Conservation (phyloP, 2,113 vertebrate species). For the Macroglossus sobrinus region DNA sequence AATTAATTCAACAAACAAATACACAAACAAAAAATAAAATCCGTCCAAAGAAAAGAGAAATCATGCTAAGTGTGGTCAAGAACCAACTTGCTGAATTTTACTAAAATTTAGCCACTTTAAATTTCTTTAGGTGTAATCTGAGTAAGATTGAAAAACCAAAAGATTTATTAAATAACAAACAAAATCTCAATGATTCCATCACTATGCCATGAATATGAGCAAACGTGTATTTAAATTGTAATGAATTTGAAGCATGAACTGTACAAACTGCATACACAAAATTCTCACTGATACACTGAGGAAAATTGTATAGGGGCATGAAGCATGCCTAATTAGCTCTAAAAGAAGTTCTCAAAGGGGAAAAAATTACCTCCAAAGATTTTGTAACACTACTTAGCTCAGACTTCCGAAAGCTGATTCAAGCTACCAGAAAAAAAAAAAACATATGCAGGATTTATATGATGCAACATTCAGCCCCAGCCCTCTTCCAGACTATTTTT, state of each 20-base stretch:
- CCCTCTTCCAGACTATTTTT: background rate
- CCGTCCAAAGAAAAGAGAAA: background rate
- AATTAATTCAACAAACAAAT: background rate
- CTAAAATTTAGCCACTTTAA: conserved; percentile 20
- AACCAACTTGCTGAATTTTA: background rate
- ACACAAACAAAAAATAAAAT: background rate
- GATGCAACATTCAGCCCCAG: background rate
- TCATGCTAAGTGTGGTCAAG: background rate
- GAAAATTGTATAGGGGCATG: background rate
- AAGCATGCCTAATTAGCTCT: background rate
- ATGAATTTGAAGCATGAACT: background rate
- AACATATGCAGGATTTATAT: background rate
- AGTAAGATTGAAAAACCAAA: conserved; percentile 28
- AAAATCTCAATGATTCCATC: background rate
- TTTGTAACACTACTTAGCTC: background rate
- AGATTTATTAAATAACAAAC: background rate
- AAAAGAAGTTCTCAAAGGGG: background rate
- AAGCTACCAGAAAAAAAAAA: background rate
- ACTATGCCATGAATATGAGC: background rate
- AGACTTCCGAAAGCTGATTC: background rate
- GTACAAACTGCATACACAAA: background rate
- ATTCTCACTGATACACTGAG: background rate
- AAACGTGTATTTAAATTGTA: background rate
- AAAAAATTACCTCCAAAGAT: background rate
- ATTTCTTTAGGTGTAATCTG: background rate